A percentile compares a stretch with the other conserved stretches of the same genome.
Conservation (phyloP, 2,113 vertebrate genomes). For the Rynchops niger region DNA sequence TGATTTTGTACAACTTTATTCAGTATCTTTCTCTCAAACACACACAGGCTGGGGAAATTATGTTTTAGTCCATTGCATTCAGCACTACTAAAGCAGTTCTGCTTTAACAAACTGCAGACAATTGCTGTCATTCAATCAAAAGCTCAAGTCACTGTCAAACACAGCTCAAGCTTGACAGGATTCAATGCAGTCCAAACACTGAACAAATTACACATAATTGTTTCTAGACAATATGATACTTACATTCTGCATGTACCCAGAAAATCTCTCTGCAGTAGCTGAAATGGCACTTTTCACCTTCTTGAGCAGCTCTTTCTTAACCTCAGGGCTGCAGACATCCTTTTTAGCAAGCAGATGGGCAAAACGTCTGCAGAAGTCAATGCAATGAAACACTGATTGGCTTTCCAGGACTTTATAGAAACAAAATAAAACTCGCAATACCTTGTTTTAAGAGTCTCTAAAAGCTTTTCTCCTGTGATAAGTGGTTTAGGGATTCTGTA, state of each 20-base stretch:
- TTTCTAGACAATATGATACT: slow-evolving; percentile 57
- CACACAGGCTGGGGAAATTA: background rate
- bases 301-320: slow-evolving; percentile 94
- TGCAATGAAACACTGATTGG: background rate
- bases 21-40: background rate
- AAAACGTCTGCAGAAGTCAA: slow-evolving; percentile 84
- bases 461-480: background rate
- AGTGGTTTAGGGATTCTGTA: background rate
- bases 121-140: background rate
- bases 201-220: background rate
- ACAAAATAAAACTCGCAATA: background rate
- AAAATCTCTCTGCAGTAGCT: slow-evolving; percentile 95
- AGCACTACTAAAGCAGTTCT: background rate
- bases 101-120: background rate
- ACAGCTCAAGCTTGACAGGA: background rate
- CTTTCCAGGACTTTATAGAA: background rate
- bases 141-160: background rate
- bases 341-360: slow-evolving; percentile 95
- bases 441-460: background rate
- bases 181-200: background rate
- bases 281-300: slow-evolving; percentile 98
- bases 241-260: slow-evolving; percentile 98
- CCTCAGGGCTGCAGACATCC: slow-evolving; percentile 91
- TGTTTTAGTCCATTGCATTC: background rate
- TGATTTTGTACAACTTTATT: background rate